These are phyloP conservation scores for Andrena flavipes DNA, from an alignment of 2,888 invertebrate species.

Conservation along the genomic window DNA sequence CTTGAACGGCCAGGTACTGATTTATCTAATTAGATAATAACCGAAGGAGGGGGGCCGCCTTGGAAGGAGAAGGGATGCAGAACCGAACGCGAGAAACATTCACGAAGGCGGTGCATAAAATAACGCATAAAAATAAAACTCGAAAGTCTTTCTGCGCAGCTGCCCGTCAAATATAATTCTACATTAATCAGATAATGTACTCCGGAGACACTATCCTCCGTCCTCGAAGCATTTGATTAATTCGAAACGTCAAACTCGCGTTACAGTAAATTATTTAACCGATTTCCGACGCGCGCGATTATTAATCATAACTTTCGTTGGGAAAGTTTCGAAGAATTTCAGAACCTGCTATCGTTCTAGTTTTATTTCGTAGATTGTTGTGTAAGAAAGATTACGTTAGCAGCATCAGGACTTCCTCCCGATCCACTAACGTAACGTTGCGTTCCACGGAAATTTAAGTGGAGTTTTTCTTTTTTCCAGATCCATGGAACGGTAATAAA, in stretches of 20 bases:
- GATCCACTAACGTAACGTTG: background rate
- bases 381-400: conserved; percentile 13
- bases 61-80: background rate
- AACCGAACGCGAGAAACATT: background rate
- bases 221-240: background rate
- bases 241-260: background rate
- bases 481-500: conserved; percentile 63
- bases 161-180: background rate
- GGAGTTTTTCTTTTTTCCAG: conserved; percentile 53
- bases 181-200: background rate
- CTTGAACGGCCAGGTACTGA: conserved; percentile 84
- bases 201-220: background rate
- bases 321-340: background rate
- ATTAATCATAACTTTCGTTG: conserved; percentile 1
- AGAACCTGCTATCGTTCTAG: background rate
- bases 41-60: no score
- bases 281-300: background rate
- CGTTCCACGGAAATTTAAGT: background rate
- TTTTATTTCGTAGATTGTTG: conserved; percentile 6
- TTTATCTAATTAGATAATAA: conserved; percentile 41
- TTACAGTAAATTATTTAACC: background rate
- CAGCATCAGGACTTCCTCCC: conserved; percentile 26
- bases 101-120: background rate
- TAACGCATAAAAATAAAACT: background rate
- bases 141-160: no score